phyloP scores from a whole-genome alignment of 2,113 vertebrate genomes.

The Suricata suricatta region DNA sequence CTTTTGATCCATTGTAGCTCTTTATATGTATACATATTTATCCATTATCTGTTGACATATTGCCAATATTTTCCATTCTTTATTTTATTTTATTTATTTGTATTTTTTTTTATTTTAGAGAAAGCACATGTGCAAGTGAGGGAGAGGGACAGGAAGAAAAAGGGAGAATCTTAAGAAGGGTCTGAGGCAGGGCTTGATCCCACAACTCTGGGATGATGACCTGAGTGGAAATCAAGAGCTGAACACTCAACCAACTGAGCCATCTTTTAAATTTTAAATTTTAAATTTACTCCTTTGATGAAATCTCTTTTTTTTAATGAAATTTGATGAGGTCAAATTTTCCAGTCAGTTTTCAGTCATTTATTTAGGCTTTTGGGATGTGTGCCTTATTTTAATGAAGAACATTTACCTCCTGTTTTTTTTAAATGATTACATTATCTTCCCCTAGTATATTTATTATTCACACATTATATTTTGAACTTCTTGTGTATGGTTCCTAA shows the following conservation, averaged over 20 bases:
- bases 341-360: neutral
- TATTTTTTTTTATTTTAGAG: too few species aligned
- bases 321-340: neutral
- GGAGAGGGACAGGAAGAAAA: too few species aligned
- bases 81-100: neutral
- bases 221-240: too few species aligned
- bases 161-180: too few species aligned
- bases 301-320: neutral
- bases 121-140: too few species aligned
- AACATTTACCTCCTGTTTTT: neutral
- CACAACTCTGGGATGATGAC: too few species aligned
- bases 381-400: neutral
- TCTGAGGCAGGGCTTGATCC: too few species aligned
- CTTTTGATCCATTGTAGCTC: neutral
- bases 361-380: neutral
- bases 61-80: neutral
- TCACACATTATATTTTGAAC: neutral
- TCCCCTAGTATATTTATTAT: neutral
- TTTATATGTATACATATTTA: neutral
- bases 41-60: neutral
- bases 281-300: neutral
- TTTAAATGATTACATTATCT: neutral
- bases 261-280: neutral
- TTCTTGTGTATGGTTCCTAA: neutral
- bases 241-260: too few species aligned